Evolutionary conservation across 2,888 invertebrate species (phyloP).

Genomic region (Perizoma flavofasciatum): DNA sequence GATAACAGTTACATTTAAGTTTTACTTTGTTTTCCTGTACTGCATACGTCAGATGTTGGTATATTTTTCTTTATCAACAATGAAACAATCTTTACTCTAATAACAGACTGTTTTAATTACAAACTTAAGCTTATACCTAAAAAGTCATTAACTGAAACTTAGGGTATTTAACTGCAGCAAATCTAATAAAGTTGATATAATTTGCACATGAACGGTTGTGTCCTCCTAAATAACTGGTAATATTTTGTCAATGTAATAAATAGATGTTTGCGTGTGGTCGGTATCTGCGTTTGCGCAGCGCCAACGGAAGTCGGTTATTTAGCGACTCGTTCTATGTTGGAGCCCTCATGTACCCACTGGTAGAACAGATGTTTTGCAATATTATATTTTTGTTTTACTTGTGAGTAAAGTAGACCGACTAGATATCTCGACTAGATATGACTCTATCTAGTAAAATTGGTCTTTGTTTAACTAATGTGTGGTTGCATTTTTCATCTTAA

Average conservation of each 20-base stretch:
- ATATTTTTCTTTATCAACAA: conserved; percentile 13
- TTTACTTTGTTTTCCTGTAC: conserved; percentile 31
- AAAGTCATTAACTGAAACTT: no score
- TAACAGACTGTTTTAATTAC: conserved; percentile 1
- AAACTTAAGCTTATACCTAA: no score
- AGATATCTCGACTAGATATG: background rate
- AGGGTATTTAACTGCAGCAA: no score
- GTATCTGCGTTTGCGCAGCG: conserved; percentile 39
- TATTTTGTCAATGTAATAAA: conserved; percentile 40
- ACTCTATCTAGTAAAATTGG: background rate
- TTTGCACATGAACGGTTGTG: conserved; percentile 38
- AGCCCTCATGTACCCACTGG: conserved; percentile 31
- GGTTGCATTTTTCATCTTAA: no score
- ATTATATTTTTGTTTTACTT: conserved; percentile 18
- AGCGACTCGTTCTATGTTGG: conserved; percentile 49
- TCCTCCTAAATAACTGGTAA: conserved; percentile 38
- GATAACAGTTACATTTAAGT: background rate
- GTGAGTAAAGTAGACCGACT: background rate
- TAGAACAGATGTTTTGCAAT: conserved; percentile 27
- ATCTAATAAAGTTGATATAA: no score
- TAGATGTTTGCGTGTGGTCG: conserved; percentile 62
- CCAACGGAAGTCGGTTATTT: conserved; percentile 69
- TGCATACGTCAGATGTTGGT: conserved; percentile 20
- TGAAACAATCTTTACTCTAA: no score
- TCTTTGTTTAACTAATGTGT: background rate